Percentiles rank a stretch among this genome's conserved stretches.
phyloP scores from a whole-genome alignment of 1,140 invertebrate species.

The Theocolax elegans region DNA sequence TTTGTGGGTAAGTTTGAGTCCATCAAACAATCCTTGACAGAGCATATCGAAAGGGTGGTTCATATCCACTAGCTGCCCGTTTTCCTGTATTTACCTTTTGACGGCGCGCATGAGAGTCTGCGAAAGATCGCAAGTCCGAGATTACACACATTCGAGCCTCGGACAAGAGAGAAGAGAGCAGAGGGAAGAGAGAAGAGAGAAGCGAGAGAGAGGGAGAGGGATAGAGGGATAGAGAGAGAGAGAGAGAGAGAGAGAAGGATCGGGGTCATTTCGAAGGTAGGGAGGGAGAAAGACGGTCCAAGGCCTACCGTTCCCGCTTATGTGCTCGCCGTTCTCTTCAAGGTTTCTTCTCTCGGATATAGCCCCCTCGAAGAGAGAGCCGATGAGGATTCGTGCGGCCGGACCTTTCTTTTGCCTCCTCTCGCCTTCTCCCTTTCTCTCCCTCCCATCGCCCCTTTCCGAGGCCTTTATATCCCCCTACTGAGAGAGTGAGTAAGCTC shows the following conservation, averaged over 20 bases:
- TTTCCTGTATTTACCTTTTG: too few relatives aligned
- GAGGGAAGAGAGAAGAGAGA: slow-evolving; percentile 21
- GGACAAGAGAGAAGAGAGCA: slow-evolving; percentile 28
- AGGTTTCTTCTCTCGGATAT: slow-evolving; percentile 42
- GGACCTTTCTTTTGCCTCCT: slow-evolving; percentile 36
- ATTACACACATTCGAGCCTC: slow-evolving; percentile 37
- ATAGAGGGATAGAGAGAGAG: too few relatives aligned
- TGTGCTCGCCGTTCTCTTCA: slow-evolving; percentile 32
- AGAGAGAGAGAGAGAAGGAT: slow-evolving; percentile 6
- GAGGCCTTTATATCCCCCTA: not conserved
- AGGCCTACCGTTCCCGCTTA: slow-evolving; percentile 31
- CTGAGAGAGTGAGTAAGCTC: not conserved
- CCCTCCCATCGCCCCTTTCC: slow-evolving; percentile 18
- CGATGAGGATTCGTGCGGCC: slow-evolving; percentile 41
- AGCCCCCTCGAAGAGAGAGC: slow-evolving; percentile 35
- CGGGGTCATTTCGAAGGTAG: not conserved
- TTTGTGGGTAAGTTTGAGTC: too few relatives aligned
- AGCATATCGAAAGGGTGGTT: too few relatives aligned
- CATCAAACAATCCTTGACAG: too few relatives aligned
- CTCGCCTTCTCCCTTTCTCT: slow-evolving; percentile 28
- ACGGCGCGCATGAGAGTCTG: not conserved
- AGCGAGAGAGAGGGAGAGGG: too few relatives aligned
- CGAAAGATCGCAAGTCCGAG: slow-evolving; percentile 38
- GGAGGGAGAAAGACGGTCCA: slow-evolving; percentile 29
- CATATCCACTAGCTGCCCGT: too few relatives aligned